These are phyloP conservation scores for Heliconius ethilla DNA, from an alignment of 2,888 invertebrate species.

Conservation along the genomic window DNA sequence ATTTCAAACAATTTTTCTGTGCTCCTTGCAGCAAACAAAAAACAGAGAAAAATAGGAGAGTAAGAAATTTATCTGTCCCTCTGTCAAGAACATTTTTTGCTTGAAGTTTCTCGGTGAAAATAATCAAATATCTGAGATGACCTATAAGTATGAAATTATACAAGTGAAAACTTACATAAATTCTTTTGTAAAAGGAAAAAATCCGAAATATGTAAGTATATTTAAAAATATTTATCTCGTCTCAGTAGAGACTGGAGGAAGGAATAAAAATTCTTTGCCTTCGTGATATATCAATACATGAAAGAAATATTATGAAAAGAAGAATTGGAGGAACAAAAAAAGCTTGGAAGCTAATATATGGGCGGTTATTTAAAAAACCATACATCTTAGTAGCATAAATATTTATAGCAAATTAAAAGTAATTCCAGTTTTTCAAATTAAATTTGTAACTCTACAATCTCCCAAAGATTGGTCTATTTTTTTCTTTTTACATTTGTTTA, in stretches of 20 bases:
- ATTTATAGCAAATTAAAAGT: conserved; percentile 12
- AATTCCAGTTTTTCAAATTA: conserved; percentile 16
- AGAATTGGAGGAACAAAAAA: not conserved
- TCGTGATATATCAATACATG: too few relatives aligned
- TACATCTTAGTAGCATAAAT: not conserved
- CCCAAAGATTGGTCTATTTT: conserved; percentile 31
- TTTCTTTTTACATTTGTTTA: conserved; percentile 23
- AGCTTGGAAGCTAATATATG: not conserved
- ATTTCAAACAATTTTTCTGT: too few relatives aligned
- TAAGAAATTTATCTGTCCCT: not conserved
- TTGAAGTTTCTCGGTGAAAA: too few relatives aligned
- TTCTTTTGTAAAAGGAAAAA: too few relatives aligned
- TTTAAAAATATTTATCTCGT: not conserved
- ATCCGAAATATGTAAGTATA: not conserved
- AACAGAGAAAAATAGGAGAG: too few relatives aligned
- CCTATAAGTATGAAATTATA: too few relatives aligned
- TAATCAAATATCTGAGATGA: too few relatives aligned
- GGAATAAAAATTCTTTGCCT: not conserved
- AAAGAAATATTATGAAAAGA: not conserved
- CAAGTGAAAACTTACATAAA: not conserved
- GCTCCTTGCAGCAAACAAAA: too few relatives aligned
- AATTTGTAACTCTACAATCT: conserved; percentile 11
- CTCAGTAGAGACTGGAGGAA: not conserved
- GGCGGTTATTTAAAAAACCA: not conserved
- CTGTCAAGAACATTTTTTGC: not conserved